These are phyloP conservation scores for Caenorhabditis wallacei DNA, from an alignment of 2,888 invertebrate species.

Conservation along the genomic window DNA sequence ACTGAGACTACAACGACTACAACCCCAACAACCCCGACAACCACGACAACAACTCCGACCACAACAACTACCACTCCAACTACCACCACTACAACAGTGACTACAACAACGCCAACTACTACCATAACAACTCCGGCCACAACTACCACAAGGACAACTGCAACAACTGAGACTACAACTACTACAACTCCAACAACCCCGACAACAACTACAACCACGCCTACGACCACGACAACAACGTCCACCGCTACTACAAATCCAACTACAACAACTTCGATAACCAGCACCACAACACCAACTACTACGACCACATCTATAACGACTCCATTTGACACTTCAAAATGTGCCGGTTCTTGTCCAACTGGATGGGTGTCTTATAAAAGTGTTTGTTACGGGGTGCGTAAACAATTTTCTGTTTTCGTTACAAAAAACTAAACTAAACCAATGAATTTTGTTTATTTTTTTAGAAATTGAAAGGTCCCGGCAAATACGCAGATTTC, in stretches of 20 bases:
- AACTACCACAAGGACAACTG: background rate
- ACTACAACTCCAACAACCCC: constrained; percentile 6
- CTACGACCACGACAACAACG: background rate
- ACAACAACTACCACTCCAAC: constrained; percentile 18
- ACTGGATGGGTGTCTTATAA: constrained; percentile 32
- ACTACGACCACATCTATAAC: background rate
- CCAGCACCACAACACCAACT: background rate
- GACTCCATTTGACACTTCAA: constrained; percentile 19
- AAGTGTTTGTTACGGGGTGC: constrained; percentile 23
- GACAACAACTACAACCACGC: constrained; percentile 7
- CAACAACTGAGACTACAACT: constrained; percentile 9
- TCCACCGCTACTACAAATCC: background rate
- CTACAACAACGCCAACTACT: constrained; percentile 1
- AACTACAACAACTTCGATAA: background rate
- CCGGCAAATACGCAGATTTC: constrained; percentile 1
- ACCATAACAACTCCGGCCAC: constrained; percentile 5
- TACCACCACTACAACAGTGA: constrained; percentile 11
- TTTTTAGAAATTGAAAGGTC: constrained; percentile 41
- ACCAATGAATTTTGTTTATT: no score
- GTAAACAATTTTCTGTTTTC: background rate
- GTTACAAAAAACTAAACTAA: no score
- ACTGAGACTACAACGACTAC: constrained; percentile 14
- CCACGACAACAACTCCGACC: background rate
- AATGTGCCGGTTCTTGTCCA: constrained; percentile 19
- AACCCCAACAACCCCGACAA: background rate